Base-by-base conservation (phyloP, 2,113 vertebrate species). In the Scolopax mira region DNA sequence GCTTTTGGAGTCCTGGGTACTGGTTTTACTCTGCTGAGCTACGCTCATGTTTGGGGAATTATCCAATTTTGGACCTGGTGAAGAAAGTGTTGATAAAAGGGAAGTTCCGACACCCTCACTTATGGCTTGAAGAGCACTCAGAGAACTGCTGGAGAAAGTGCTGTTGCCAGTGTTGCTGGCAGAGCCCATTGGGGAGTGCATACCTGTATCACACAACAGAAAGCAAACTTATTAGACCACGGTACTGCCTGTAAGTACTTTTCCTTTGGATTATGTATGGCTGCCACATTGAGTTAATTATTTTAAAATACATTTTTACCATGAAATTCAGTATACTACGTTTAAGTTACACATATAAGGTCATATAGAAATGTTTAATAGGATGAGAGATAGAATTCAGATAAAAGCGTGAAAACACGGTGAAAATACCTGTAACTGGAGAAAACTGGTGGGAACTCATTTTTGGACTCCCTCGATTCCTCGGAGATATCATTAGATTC, bases 41-140 rank as follows among this genome's bases (percentile, higher is more conserved):
- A 99, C 84, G 95, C 97, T 98, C 96, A 99, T 96, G 78, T 98
- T 99, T 48, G 99, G 98, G 52, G 99, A 99, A 92, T 97, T 98
- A 93, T 99, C 99, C 19, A 98, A 54, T 92, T 99, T 99, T 94
- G 99, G 98, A 54, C 98, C 98, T 2, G 99, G 99, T 24, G 99
- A 99, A 74, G 98, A 99, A 90, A 99, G 98, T 0, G 99, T 98
- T 21, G 99, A 99, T 55, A 99, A 96, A 86, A 99, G 98, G 12
- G 99, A 98, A 74, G 99, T 99, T 60, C 99, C 99, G 75, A 99
- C 99, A 6, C 99, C 99, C 88, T 99, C 99, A 72, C 99, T 99
- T 81, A 99, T 99, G 91, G 99, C 99, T 97, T 99, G 99, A 69
- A 99, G 98, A 88, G 99, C 99, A 70, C 99, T 99, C 58, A 99